These are phyloP conservation scores for Chloroclystis v-ata DNA, from an alignment of 2,888 invertebrate species.

Conservation along the genomic window DNA sequence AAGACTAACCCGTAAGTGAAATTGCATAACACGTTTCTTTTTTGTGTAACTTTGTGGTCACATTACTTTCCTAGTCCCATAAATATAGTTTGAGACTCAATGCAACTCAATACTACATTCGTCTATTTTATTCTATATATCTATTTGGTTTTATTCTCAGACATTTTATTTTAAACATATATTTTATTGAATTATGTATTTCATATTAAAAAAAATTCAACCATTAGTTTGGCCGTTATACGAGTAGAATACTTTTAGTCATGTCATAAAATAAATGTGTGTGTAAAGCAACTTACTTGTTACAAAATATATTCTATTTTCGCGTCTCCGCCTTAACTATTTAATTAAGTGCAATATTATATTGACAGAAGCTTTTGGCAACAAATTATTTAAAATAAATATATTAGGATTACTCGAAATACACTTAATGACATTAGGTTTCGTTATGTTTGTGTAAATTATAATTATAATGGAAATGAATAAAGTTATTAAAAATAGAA, in stretches of 20 bases:
- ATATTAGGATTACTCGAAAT: constrained; percentile 20
- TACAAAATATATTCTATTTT: neutral
- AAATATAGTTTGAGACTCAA: too few relatives aligned
- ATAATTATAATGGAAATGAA: constrained; percentile 65
- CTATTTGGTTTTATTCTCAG: too few relatives aligned
- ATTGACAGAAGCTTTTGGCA: constrained; percentile 20
- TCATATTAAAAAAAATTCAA: too few relatives aligned
- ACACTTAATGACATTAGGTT: constrained; percentile 53
- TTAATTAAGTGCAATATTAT: constrained; percentile 31
- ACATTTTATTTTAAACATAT: too few relatives aligned
- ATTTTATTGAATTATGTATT: too few relatives aligned
- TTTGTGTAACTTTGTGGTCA: too few relatives aligned
- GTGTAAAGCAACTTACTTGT: neutral
- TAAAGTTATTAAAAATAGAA: constrained; percentile 70
- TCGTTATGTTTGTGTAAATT: constrained; percentile 77
- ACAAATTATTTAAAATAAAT: constrained; percentile 18
- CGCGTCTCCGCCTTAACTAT: constrained; percentile 19
- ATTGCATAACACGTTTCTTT: neutral
- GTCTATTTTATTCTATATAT: too few relatives aligned
- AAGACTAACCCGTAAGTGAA: constrained; percentile 1
- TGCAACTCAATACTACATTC: too few relatives aligned
- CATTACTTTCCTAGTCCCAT: too few relatives aligned
- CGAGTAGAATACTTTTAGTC: too few relatives aligned
- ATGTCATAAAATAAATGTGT: too few relatives aligned
- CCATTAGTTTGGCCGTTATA: too few relatives aligned